Conservation (phyloP, 2,113 vertebrate species). For the Ictidomys tridecemlineatus region DNA sequence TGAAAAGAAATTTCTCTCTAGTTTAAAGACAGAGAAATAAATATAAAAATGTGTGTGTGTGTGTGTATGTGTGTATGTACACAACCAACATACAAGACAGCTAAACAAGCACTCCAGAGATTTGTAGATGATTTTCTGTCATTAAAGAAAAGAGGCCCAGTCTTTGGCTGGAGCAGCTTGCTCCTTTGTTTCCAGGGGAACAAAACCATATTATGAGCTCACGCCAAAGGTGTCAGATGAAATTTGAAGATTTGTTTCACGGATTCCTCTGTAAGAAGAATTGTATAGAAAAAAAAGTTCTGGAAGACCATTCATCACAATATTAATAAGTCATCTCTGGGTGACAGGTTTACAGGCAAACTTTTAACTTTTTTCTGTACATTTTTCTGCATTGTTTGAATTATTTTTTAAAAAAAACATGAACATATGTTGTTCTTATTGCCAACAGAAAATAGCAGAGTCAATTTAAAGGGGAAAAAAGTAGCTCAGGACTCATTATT, state of each 20-base stretch:
- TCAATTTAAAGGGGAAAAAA: neutral
- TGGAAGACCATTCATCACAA: neutral
- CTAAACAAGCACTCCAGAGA: neutral
- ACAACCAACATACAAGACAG: neutral
- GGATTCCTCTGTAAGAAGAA: neutral
- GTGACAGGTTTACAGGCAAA: neutral
- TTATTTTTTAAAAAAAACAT: neutral
- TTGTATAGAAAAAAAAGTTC: neutral
- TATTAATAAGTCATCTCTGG: neutral
- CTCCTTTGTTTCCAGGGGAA: neutral
- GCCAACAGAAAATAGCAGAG: conserved; percentile 6
- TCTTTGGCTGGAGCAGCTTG: neutral
- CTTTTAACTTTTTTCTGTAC: neutral
- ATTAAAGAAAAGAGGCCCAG: neutral
- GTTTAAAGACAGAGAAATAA: neutral
- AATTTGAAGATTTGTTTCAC: neutral
- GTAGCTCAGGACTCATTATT: neutral
- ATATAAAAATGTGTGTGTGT: too few relatives aligned
- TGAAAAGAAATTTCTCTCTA: neutral
- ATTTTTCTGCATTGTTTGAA: neutral
- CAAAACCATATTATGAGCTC: neutral
- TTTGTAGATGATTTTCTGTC: neutral
- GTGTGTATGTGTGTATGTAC: too few relatives aligned
- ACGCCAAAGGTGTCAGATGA: neutral
- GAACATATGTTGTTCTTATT: neutral